phyloP scores from a whole-genome alignment of 2,797 vertebrate species.

The Lacerta viridis region DNA sequence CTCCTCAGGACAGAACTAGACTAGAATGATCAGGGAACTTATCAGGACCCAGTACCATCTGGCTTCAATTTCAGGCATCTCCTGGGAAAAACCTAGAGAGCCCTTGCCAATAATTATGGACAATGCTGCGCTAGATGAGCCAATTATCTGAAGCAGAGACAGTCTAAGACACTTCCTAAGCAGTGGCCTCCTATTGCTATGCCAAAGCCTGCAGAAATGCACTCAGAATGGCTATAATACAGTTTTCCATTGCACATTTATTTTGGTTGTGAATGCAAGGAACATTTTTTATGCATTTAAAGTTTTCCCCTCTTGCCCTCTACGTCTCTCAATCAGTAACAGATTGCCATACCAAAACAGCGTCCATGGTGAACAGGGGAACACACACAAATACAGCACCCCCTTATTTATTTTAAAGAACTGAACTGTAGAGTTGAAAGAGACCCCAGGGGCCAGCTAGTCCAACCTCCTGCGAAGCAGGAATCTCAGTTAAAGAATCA shows the following conservation, averaged over 20 bases:
- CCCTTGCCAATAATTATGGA: no score
- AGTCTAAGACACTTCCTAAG: background rate
- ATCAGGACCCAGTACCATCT: background rate
- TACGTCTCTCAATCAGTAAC: background rate
- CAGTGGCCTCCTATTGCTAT: no score
- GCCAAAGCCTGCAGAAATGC: background rate
- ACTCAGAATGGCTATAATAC: background rate
- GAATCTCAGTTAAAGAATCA: no score
- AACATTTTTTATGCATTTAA: background rate
- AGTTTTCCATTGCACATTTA: background rate
- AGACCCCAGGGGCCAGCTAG: no score
- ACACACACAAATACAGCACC: background rate
- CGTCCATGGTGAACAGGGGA: background rate
- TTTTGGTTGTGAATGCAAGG: background rate
- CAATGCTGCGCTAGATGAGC: no score
- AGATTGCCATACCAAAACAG: background rate
- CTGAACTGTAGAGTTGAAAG: no score
- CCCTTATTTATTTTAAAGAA: no score
- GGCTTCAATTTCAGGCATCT: background rate
- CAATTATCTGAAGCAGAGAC: no score
- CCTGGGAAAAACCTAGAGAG: background rate
- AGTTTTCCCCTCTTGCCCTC: background rate
- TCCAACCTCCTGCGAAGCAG: no score
- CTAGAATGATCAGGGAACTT: background rate
- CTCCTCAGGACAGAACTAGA: background rate